Base-by-base conservation (phyloP, 1,140 invertebrate genomes). In the Matsumurasca onukii region DNA sequence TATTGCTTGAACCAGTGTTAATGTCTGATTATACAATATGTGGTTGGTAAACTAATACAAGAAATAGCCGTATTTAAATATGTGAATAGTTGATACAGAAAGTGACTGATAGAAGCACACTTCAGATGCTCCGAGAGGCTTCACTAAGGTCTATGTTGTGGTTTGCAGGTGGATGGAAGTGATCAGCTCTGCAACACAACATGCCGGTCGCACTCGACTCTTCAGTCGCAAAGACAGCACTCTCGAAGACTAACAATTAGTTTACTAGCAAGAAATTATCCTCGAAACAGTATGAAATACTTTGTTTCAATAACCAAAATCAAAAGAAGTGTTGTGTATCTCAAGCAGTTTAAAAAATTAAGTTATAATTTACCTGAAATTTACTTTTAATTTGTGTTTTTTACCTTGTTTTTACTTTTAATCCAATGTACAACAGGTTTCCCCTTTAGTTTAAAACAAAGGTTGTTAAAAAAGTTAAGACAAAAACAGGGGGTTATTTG, bases 91-190 rank as follows among this genome's bases (percentile, higher is more conserved):
- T n/a, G n/a, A n/a, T n/a, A n/a, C n/a, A n/a, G n/a, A n/a, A n/a
- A n/a, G n/a, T n/a, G n/a, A n/a, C n/a, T n/a, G n/a, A n/a, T n/a
- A n/a, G n/a, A n/a, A n/a, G n/a, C n/a, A n/a, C n/a, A n/a, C n/a
- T n/a, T n/a, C n/a, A n/a, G n/a, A n/a, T n/a, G n/a, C n/a, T n/a
- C n/a, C n/a, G n/a, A n/a, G n/a, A n/a, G n/a, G n/a, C n/a, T n/a
- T n/a, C n/a, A n/a, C n/a, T n/a, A n/a, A n/a, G n/a, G n/a, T n/a
- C n/a, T n/a, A n/a, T 62, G 22, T 61, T 69, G 75, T 69, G 72
- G 71, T 68, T 84, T 83, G 57, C 75, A 91, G 89, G 71, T 91
- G 90, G 90, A 88, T 91, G 83, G 89, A 90, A 79, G 89, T 91
- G 1, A 89, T 91, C 66, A 84, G 83, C 72, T 89, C 87, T 77